Evolutionary conservation across 1,140 invertebrate species (phyloP).

Genomic region (Drosophila tropicalis): DNA sequence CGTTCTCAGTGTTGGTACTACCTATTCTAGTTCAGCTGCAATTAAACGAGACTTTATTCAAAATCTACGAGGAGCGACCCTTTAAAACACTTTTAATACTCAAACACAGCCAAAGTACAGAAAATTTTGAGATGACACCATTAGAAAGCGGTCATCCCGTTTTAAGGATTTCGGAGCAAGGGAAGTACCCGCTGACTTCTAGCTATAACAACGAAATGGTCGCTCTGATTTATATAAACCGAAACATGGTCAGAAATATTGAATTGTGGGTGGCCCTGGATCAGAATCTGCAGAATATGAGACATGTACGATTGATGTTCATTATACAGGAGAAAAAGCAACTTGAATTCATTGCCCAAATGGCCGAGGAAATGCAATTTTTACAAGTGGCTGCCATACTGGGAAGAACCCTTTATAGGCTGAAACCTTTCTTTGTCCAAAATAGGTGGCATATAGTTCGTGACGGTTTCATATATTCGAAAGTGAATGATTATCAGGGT

Average conservation of each 20-base stretch:
- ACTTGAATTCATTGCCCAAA: constrained; percentile 7
- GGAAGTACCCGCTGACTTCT: constrained; percentile 27
- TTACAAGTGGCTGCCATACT: constrained; percentile 33
- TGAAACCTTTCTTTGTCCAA: constrained; percentile 48
- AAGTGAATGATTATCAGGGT: constrained; percentile 33
- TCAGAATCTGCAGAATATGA: constrained; percentile 55
- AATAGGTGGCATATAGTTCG: constrained; percentile 27
- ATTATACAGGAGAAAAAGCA: constrained; percentile 5
- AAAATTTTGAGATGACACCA: background rate
- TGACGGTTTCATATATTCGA: constrained; percentile 21
- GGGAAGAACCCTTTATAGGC: constrained; percentile 17
- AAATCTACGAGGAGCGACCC: constrained; percentile 34
- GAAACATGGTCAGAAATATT: constrained; percentile 15
- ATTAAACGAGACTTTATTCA: constrained; percentile 30
- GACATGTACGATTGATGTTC: constrained; percentile 43
- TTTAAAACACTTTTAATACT: constrained; percentile 40
- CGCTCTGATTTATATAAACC: constrained; percentile 38
- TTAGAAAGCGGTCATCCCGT: constrained; percentile 17
- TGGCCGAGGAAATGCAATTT: constrained; percentile 21
- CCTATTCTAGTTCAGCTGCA: constrained; percentile 24
- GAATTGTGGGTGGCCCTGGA: constrained; percentile 57
- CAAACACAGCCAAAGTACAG: constrained; percentile 22
- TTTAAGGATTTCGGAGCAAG: constrained; percentile 32
- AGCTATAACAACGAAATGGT: constrained; percentile 47
- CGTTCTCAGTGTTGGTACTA: constrained; percentile 19